Conservation (phyloP, 2,888 invertebrate genomes). For the Caenorhabditis panamensis region DNA sequence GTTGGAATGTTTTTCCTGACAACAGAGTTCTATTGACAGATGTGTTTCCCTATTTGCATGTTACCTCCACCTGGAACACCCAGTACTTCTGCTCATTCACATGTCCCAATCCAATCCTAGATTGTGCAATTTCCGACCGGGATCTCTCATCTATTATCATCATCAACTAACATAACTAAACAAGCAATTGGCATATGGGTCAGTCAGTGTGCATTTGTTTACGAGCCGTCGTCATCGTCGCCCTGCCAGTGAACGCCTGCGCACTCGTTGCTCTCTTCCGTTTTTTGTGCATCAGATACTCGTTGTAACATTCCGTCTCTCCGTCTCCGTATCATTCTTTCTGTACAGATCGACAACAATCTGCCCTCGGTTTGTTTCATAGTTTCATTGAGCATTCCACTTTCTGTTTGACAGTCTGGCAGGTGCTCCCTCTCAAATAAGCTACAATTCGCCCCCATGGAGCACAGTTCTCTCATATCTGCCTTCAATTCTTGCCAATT, state of each 20-base stretch:
- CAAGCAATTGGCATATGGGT: neutral
- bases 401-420: conserved; percentile 47
- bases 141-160: too few species aligned
- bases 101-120: too few species aligned
- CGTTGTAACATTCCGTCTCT: conserved; percentile 1
- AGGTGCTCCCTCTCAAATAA: conserved; percentile 38
- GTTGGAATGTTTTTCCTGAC: too few species aligned
- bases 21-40: too few species aligned
- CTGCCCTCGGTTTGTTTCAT: neutral
- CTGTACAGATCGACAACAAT: neutral
- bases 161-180: too few species aligned
- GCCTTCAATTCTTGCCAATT: neutral
- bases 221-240: conserved; percentile 14
- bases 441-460: conserved; percentile 16
- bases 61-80: too few species aligned
- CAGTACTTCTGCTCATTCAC: too few species aligned
- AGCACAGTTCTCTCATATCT: neutral
- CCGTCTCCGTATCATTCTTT: neutral
- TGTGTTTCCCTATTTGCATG: too few species aligned
- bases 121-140: too few species aligned
- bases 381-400: neutral
- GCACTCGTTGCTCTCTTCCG: conserved; percentile 5
- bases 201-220: conserved; percentile 21
- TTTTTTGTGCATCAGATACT: neutral
- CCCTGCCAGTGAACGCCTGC: neutral